Base-by-base conservation (phyloP, 2,888 invertebrate species). In the Drosophila anomalata region DNA sequence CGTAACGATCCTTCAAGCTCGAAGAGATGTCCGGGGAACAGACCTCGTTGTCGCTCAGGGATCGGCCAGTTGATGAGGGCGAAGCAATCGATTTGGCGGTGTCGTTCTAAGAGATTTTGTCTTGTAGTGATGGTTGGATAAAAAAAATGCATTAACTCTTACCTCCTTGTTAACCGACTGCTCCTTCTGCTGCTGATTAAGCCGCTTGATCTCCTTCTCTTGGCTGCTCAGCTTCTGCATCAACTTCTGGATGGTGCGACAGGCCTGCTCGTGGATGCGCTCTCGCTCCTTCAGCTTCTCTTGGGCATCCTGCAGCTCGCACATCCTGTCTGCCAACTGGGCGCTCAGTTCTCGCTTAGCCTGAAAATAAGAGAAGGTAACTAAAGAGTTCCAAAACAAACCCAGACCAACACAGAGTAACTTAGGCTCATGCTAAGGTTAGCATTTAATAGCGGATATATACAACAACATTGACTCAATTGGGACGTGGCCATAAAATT, bases 171-270 rank as follows among this genome's bases (percentile, higher is more conserved):
- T 67, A 47, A 66, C 70, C 52, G 51, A 50, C 55, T 74, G 67
- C 11, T 59, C 56, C 74, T 24, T 89, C 77, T 58, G 89, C 87
- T 62, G 62, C 85, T 66, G 68, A 47, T 52, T 75, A 26, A 91
- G 63, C 60, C 78, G 78, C 22, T 85, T 84, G 12, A 90, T 87
- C 79, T 92, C 90, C 41, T 78, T 73, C 55, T 91, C 86, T 47
- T 90, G 88, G 39, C 83, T 86, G 71, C 88, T 90, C 39, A 90
- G 77, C 69, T 81, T 87, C 24, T 81, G 71, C 82, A 90, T 80
- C n/a, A 91, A 70, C 56, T 90, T 90, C 57, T 91, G 90, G 50
- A 91, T 89, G 22, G 89, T 89, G 59, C 90, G 88, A 39, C 89
- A 90, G 2, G 90, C 90, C 62, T 90, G 89, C 11, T 91, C 91